Evolutionary conservation across 1,140 invertebrate species (phyloP).

Genomic region (Asbolus verrucosus): DNA sequence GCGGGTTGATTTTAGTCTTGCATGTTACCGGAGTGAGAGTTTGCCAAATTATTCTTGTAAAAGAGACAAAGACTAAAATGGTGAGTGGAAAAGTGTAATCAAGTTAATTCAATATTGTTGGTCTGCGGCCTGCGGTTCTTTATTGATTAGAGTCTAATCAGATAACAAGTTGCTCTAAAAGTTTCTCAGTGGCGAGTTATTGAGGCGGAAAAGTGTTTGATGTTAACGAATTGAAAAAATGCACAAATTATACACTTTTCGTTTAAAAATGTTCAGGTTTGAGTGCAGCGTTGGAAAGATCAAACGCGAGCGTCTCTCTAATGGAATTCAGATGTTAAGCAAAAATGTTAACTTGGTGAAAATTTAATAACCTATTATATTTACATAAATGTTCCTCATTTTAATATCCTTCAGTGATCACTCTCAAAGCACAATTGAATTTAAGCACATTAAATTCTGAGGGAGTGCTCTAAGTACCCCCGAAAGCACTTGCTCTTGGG

Average conservation of each 20-base stretch:
- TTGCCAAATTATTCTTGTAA: slow-evolving; percentile 6
- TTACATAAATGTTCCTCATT: too few relatives aligned
- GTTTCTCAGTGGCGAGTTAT: slow-evolving; percentile 29
- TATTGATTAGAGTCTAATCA: slow-evolving; percentile 43
- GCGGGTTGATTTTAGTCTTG: neutral
- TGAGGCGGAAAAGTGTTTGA: slow-evolving; percentile 39
- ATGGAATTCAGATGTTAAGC: slow-evolving; percentile 14
- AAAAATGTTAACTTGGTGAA: slow-evolving; percentile 1
- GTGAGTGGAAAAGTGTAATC: slow-evolving; percentile 38
- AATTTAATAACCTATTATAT: slow-evolving; percentile 12
- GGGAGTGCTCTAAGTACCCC: too few relatives aligned
- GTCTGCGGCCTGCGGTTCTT: slow-evolving; percentile 37
- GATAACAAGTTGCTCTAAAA: slow-evolving; percentile 43
- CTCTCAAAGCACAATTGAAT: too few relatives aligned
- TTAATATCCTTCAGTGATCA: too few relatives aligned
- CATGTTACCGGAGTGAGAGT: neutral
- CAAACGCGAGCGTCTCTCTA: slow-evolving; percentile 10
- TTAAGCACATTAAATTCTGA: too few relatives aligned
- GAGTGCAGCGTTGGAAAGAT: slow-evolving; percentile 7
- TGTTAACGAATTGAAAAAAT: slow-evolving; percentile 45
- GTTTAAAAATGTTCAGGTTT: slow-evolving; percentile 27
- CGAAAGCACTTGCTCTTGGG: too few relatives aligned
- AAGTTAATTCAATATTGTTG: slow-evolving; percentile 43
- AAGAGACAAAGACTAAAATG: slow-evolving; percentile 32
- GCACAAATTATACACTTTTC: slow-evolving; percentile 39